phyloP scores from a whole-genome alignment of 2,113 vertebrate species.

The Lagopus leucura region DNA sequence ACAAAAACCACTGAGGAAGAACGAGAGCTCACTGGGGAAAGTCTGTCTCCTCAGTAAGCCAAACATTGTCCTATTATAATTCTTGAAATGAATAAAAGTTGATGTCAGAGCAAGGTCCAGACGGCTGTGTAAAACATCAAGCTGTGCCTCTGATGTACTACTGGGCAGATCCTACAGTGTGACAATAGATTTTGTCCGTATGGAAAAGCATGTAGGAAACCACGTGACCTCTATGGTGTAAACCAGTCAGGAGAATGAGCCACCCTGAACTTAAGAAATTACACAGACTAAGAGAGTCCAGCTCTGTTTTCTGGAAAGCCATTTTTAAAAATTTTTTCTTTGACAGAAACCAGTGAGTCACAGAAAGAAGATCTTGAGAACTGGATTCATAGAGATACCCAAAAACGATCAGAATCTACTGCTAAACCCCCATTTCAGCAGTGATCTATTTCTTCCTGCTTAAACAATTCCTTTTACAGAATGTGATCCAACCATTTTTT shows the following conservation, averaged over 20 bases:
- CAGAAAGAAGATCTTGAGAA: background rate
- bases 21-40: background rate
- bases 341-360: background rate
- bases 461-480: conserved; percentile 1
- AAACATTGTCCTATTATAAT: background rate
- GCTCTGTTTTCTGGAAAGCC: background rate
- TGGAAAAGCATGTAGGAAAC: background rate
- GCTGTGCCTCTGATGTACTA: background rate
- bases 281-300: background rate
- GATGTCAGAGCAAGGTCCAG: background rate
- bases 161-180: background rate
- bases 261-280: background rate
- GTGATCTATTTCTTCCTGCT: background rate
- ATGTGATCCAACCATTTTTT: background rate
- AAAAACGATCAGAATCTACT: background rate
- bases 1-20: background rate
- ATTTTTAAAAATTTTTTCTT: background rate
- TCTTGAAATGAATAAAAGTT: background rate
- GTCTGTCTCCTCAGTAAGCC: background rate
- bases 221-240: background rate
- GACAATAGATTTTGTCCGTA: background rate
- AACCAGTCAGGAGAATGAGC: background rate
- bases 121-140: background rate
- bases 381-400: background rate
- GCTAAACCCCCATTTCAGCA: background rate